phyloP scores from a whole-genome alignment of 2,888 invertebrate genomes.

The Drosophila paramelanica region DNA sequence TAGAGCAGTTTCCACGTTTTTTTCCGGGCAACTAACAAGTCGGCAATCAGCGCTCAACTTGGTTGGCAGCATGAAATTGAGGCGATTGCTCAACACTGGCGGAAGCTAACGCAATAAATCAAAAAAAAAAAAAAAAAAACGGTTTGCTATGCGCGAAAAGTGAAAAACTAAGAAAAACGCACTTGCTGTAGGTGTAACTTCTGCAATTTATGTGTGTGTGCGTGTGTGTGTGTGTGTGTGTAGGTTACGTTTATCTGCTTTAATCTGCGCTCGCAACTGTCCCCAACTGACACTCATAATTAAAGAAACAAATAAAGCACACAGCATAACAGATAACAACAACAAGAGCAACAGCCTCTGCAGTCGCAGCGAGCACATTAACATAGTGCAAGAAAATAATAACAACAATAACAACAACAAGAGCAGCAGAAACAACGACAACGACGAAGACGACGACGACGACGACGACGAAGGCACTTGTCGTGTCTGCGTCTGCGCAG shows the following conservation, averaged over 20 bases:
- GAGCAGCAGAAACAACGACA: conserved; percentile 22
- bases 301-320: conserved; percentile 80
- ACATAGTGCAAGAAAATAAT: conserved; percentile 60
- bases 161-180: conserved; percentile 44
- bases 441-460: conserved; percentile 7
- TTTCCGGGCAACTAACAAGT: background rate
- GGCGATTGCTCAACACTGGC: conserved; percentile 50
- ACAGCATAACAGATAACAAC: conserved; percentile 43
- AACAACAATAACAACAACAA: conserved; percentile 34
- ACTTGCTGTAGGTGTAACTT: conserved; percentile 7
- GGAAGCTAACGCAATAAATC: conserved; percentile 37
- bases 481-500: conserved; percentile 59
- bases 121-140: conserved; percentile 32
- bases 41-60: conserved; percentile 4
- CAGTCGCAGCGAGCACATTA: conserved; percentile 47
- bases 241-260: conserved; percentile 71
- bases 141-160: conserved; percentile 42
- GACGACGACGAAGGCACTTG: conserved; percentile 65
- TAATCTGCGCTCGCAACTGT: conserved; percentile 69
- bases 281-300: conserved; percentile 77
- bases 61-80: conserved; percentile 35
- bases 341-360: conserved; percentile 18
- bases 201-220: conserved; percentile 14
- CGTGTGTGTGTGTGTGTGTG: conserved; percentile 27
- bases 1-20: conserved; percentile 37